Conservation (phyloP, 2,797 vertebrate genomes). For the Lates japonicus region DNA sequence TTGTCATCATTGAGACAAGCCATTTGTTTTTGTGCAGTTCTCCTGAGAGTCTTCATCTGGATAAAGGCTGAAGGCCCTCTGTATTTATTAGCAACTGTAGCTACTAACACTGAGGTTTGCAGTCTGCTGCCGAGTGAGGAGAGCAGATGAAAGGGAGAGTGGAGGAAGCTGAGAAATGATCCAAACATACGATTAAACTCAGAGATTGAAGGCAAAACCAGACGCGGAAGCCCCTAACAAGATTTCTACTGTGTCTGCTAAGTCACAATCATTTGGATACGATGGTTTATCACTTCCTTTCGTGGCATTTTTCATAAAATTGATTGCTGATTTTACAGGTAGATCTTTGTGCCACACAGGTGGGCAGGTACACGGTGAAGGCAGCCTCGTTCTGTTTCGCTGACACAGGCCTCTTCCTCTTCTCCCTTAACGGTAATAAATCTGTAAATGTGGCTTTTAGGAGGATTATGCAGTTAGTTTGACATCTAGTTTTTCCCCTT, state of each 20-base stretch:
- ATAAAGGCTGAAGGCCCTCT: constrained; percentile 65
- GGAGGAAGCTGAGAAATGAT: constrained; percentile 63
- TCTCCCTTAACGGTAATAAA: constrained; percentile 69
- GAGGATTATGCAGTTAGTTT: constrained; percentile 70
- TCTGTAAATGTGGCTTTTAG: constrained; percentile 72
- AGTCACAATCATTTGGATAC: constrained; percentile 23
- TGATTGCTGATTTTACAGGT: constrained; percentile 30
- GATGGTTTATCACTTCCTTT: constrained; percentile 10
- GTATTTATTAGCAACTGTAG: constrained; percentile 86
- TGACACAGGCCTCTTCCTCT: constrained; percentile 33
- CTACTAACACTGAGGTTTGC: constrained; percentile 75
- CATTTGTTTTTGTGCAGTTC: constrained; percentile 69
- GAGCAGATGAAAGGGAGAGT: constrained; percentile 66
- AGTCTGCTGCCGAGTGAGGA: constrained; percentile 66
- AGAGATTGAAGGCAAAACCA: constrained; percentile 75
- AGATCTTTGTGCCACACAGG: constrained; percentile 41
- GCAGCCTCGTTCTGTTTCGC: constrained; percentile 25
- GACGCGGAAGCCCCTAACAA: constrained; percentile 46
- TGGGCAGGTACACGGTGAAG: constrained; percentile 42
- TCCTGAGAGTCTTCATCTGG: constrained; percentile 70
- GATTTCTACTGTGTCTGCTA: constrained; percentile 37
- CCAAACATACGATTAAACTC: constrained; percentile 65
- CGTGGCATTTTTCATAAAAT: constrained; percentile 16
- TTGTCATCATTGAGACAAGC: constrained; percentile 69
- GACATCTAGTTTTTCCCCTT: constrained; percentile 59